Percentiles rank a stretch among this genome's conserved stretches.
phyloP scores from a whole-genome alignment of 2,113 vertebrate species.

The Myiagra hebetior region DNA sequence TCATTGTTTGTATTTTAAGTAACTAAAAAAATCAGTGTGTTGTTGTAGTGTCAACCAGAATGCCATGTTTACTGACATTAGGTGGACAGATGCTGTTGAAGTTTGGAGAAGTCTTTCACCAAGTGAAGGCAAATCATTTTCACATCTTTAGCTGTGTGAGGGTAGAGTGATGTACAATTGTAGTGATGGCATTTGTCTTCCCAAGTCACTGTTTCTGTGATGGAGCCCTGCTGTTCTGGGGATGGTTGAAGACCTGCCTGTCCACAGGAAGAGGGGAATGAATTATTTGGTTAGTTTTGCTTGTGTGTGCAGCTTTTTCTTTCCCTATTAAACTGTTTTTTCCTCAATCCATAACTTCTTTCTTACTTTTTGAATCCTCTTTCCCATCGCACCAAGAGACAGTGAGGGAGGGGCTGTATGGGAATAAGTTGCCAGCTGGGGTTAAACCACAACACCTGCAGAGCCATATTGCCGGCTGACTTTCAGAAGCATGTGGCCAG shows the following conservation, averaged over 20 bases:
- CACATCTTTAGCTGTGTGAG: background rate
- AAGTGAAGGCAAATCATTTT: background rate
- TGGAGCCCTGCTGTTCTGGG: background rate
- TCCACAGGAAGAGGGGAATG: background rate
- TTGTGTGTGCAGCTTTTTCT: background rate
- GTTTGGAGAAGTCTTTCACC: background rate
- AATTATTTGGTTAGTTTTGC: background rate
- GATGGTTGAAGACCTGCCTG: background rate
- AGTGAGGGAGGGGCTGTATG: background rate
- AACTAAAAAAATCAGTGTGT: background rate
- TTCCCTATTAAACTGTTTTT: background rate
- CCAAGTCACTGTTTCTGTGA: rapidly evolving
- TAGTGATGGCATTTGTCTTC: background rate
- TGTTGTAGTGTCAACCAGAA: background rate
- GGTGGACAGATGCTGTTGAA: background rate
- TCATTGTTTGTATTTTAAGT: background rate
- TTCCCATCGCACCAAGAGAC: background rate
- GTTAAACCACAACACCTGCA: background rate
- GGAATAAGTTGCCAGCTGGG: background rate
- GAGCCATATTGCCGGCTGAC: background rate
- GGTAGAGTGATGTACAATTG: background rate
- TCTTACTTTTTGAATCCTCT: background rate
- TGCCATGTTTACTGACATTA: background rate
- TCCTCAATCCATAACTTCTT: background rate
- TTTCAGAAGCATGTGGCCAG: background rate